These are phyloP conservation scores for Chaetogeoica ovagalla DNA, from an alignment of 2,888 invertebrate genomes.

Conservation along the genomic window DNA sequence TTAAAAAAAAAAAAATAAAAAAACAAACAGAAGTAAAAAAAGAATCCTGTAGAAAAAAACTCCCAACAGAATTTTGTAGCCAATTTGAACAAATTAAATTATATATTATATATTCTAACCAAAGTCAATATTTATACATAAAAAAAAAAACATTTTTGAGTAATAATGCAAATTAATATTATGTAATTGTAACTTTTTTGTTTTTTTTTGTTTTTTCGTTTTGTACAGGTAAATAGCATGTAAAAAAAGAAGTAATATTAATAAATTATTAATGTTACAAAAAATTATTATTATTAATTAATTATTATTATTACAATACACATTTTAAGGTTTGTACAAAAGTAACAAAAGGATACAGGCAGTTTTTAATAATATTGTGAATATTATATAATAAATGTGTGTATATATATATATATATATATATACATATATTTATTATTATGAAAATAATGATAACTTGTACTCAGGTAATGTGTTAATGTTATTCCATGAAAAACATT, in stretches of 20 bases:
- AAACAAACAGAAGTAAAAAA: not conserved
- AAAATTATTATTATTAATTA: constrained; percentile 41
- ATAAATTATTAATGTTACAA: constrained; percentile 49
- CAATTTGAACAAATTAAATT: constrained; percentile 52
- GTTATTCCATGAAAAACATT: constrained; percentile 49
- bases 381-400: too few species aligned
- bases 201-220: constrained; percentile 44
- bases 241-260: constrained; percentile 42
- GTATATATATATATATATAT: too few species aligned
- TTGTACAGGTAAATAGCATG: constrained; percentile 49
- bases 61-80: constrained; percentile 39
- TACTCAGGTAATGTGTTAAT: constrained; percentile 52
- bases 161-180: constrained; percentile 43
- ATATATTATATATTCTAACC: constrained; percentile 50
- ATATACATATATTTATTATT: not conserved
- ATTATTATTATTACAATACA: constrained; percentile 52
- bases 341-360: constrained; percentile 49
- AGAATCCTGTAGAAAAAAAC: constrained; percentile 48
- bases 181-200: constrained; percentile 16
- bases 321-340: constrained; percentile 51
- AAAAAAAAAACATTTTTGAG: constrained; percentile 32
- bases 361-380: constrained; percentile 40
- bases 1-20: not conserved
- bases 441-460: constrained; percentile 49
- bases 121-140: constrained; percentile 52